These are phyloP conservation scores for Rhabdophis nuchalis DNA, from an alignment of 2,797 vertebrate species.

Conservation along the genomic window DNA sequence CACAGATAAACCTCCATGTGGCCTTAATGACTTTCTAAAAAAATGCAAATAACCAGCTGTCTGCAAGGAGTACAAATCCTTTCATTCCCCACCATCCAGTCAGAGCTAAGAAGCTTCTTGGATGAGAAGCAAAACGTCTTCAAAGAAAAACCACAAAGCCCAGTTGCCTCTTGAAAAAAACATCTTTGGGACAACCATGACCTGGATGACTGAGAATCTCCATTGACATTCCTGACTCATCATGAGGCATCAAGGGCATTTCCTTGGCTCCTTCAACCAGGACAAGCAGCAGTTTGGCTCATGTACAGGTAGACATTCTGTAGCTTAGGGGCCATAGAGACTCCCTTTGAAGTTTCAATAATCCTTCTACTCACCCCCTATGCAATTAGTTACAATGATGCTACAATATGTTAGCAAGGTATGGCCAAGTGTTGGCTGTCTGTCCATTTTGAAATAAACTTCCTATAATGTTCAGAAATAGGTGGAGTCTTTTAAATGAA, in stretches of 20 bases:
- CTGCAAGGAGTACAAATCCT: too few species aligned
- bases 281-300: background rate
- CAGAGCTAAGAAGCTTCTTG: too few species aligned
- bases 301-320: background rate
- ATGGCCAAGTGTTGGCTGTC: background rate
- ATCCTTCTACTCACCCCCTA: fast-evolving
- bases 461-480: background rate
- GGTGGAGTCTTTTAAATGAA: background rate
- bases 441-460: background rate
- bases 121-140: too few species aligned
- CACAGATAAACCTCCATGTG: too few species aligned
- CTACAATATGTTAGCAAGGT: background rate
- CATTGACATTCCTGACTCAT: background rate
- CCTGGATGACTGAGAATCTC: too few species aligned
- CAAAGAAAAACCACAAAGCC: too few species aligned
- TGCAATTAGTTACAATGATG: background rate
- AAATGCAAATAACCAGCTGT: too few species aligned
- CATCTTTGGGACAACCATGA: too few species aligned
- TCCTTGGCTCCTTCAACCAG: background rate
- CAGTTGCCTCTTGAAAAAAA: too few species aligned
- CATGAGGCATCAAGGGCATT: background rate
- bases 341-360: background rate
- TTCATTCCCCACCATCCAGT: too few species aligned
- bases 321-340: background rate
- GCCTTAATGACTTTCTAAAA: too few species aligned